These are phyloP conservation scores for Parasteatoda lunata DNA, from an alignment of 2,888 invertebrate species.

Conservation along the genomic window DNA sequence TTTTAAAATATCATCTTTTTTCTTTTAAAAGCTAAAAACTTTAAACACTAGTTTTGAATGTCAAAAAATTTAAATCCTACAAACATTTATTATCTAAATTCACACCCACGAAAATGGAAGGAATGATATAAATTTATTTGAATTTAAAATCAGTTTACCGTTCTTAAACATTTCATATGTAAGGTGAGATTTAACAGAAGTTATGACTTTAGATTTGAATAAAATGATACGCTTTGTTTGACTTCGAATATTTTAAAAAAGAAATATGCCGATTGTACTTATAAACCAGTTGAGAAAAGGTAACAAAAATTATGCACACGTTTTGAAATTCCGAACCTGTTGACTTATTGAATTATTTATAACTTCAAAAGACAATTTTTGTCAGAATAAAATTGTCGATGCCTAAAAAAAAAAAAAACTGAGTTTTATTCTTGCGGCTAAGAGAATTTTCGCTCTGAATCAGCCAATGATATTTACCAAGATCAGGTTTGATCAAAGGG, in stretches of 20 bases:
- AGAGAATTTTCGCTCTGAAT: conserved; percentile 31
- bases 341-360: conserved; percentile 63
- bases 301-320: conserved; percentile 43
- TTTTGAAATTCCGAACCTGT: conserved; percentile 27
- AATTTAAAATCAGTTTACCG: conserved; percentile 4
- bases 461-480: conserved; percentile 37
- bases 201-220: conserved; percentile 19
- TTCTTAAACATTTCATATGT: conserved; percentile 1
- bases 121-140: conserved; percentile 4
- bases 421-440: conserved; percentile 27
- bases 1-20: too few species aligned
- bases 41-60: too few species aligned
- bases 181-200: conserved; percentile 21
- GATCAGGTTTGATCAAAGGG: conserved; percentile 48
- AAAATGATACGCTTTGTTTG: conserved; percentile 33
- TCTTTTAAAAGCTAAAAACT: too few species aligned
- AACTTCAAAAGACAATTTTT: conserved; percentile 50
- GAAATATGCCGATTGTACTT: not conserved
- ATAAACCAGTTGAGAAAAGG: conserved; percentile 19
- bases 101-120: too few species aligned
- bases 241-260: conserved; percentile 28
- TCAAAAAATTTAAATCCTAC: too few species aligned
- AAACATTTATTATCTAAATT: too few species aligned
- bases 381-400: conserved; percentile 5
- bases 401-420: conserved; percentile 23